Percentiles rank a stretch among this genome's conserved stretches.
Evolutionary conservation across 2,113 vertebrate species (phyloP).

Genomic region (Cochlearius cochlearius): DNA sequence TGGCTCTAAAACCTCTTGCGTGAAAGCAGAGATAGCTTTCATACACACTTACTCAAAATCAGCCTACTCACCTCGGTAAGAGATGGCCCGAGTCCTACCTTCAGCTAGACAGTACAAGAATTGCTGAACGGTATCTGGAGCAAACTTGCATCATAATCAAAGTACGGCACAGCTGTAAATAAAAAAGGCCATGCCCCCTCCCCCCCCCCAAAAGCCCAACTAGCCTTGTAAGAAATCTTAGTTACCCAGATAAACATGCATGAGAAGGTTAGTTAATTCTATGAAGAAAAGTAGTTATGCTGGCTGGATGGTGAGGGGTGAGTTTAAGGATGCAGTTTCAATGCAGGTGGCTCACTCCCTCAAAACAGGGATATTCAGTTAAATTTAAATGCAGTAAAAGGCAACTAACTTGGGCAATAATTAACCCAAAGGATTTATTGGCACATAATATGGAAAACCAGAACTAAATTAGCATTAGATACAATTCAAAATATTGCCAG

Average conservation of each 20-base stretch:
- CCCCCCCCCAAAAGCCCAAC: rapidly evolving
- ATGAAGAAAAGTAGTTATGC: not conserved
- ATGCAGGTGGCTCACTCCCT: not conserved
- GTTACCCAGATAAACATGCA: not conserved
- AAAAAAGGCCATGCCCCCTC: not conserved
- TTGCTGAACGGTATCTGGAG: not conserved
- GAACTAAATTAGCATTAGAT: not conserved
- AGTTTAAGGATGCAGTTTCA: not conserved
- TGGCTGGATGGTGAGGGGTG: not conserved
- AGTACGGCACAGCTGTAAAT: not conserved
- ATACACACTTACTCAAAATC: not conserved
- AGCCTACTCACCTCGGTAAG: not conserved
- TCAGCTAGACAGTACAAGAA: not conserved
- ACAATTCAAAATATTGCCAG: not conserved
- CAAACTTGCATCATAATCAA: not conserved
- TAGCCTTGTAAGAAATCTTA: not conserved
- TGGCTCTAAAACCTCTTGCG: not conserved
- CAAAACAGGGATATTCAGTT: not conserved
- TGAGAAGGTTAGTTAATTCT: not conserved
- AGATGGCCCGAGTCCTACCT: not conserved
- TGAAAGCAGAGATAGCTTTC: not conserved
- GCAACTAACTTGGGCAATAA: not conserved
- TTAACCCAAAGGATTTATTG: not conserved
- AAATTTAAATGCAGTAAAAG: not conserved
- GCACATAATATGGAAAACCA: not conserved